Percentiles rank a stretch among this genome's conserved stretches.
Evolutionary conservation across 2,797 vertebrate genomes (phyloP).

Genomic region (Pseudochaenichthys georgianus): DNA sequence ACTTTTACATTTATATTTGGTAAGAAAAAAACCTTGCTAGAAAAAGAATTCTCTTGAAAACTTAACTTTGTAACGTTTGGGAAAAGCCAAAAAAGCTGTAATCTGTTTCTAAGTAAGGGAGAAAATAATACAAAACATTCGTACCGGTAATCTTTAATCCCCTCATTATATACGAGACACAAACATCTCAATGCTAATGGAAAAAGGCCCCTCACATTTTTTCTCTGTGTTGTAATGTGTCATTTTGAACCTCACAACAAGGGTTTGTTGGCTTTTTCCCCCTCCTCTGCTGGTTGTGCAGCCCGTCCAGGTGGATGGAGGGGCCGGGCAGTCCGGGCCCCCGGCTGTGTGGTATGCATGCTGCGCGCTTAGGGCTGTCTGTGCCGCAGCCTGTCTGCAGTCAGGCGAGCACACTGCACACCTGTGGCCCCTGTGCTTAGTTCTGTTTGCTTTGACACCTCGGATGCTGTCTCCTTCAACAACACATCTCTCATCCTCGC

Average conservation of each 20-base stretch:
- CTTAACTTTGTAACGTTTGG: not conserved
- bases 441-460: conserved; percentile 82
- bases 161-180: conserved; percentile 13
- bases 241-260: conserved; percentile 38
- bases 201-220: conserved; percentile 31
- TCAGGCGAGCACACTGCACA: conserved; percentile 72
- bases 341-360: conserved; percentile 54
- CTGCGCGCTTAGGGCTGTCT: conserved; percentile 59
- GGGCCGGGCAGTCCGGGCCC: conserved; percentile 56
- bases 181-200: conserved; percentile 22
- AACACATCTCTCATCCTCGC: conserved; percentile 65
- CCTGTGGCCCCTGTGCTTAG: conserved; percentile 71
- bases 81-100: not conserved
- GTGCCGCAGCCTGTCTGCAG: conserved; percentile 58
- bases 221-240: conserved; percentile 31
- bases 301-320: conserved; percentile 58
- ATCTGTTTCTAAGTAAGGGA: conserved; percentile 10
- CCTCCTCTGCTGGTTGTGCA: not conserved
- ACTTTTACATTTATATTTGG: no score
- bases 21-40: not conserved
- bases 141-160: conserved; percentile 7
- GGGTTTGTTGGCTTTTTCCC: conserved; percentile 1
- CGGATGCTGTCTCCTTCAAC: conserved; percentile 69
- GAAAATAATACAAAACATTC: conserved; percentile 28
- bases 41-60: not conserved